A percentile compares a stretch with the other conserved stretches of the same genome.
Evolutionary conservation across 2,888 invertebrate genomes (phyloP).

Genomic region (Drosophila yooni): DNA sequence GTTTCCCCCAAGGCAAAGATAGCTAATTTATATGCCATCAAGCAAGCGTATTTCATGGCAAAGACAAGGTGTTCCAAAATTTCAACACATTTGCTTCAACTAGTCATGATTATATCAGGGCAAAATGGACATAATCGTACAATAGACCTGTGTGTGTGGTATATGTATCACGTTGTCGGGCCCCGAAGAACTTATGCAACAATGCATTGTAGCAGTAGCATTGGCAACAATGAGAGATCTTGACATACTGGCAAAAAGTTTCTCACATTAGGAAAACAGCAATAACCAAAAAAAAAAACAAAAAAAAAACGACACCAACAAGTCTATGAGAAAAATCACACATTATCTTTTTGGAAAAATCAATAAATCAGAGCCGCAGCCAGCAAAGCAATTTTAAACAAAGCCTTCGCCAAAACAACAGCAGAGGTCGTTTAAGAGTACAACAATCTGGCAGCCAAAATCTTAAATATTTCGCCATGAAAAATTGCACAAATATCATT

Average conservation of each 20-base stretch:
- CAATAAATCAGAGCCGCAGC: slow-evolving; percentile 76
- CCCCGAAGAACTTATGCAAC: slow-evolving; percentile 59
- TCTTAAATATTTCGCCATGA: slow-evolving; percentile 73
- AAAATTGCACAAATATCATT: slow-evolving; percentile 72
- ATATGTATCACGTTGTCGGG: slow-evolving; percentile 9
- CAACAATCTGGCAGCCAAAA: slow-evolving; percentile 62
- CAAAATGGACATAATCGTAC: slow-evolving; percentile 8
- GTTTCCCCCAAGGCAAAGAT: not conserved
- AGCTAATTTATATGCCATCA: slow-evolving; percentile 1
- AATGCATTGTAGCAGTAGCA: slow-evolving; percentile 20
- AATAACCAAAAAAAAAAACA: slow-evolving; percentile 19
- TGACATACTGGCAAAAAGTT: slow-evolving; percentile 67
- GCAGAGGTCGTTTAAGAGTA: slow-evolving; percentile 58
- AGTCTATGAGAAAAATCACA: slow-evolving; percentile 82
- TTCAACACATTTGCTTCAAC: not conserved
- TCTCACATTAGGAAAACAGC: slow-evolving; percentile 72
- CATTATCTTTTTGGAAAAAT: slow-evolving; percentile 82
- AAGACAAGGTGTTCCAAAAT: slow-evolving; percentile 5
- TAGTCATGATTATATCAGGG: slow-evolving; percentile 13
- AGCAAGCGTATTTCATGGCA: not conserved
- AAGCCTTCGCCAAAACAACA: slow-evolving; percentile 42
- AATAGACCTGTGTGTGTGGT: slow-evolving; percentile 2
- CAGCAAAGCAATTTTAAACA: slow-evolving; percentile 54
- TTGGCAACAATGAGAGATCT: slow-evolving; percentile 60
- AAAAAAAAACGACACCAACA: slow-evolving; percentile 25